These are phyloP conservation scores for Rachycentron canadum DNA, from an alignment of 2,797 vertebrate species.

Conservation along the genomic window DNA sequence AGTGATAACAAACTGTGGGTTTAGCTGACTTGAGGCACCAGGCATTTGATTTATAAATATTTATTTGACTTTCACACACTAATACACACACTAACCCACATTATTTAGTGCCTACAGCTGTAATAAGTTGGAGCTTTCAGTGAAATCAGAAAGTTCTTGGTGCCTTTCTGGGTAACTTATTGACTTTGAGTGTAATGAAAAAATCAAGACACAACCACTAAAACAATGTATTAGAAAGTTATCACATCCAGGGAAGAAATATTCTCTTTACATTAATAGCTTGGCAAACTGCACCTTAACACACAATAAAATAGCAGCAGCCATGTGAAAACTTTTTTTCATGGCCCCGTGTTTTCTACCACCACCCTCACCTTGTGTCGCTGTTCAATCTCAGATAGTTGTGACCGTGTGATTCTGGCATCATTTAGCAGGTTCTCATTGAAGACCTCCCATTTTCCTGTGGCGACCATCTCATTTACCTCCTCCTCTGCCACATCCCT, in stretches of 20 bases:
- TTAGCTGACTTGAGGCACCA: background rate
- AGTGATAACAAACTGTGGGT: background rate
- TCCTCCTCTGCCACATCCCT: slow-evolving; percentile 91
- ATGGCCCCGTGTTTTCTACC: background rate
- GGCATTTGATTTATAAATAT: background rate
- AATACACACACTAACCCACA: too few species aligned
- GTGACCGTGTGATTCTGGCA: slow-evolving; percentile 90
- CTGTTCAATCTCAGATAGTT: slow-evolving; percentile 95
- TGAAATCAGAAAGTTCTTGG: background rate
- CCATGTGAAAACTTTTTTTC: background rate
- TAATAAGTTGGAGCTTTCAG: background rate
- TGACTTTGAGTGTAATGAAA: background rate
- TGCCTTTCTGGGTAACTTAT: background rate
- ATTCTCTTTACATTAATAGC: background rate
- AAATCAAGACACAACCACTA: background rate
- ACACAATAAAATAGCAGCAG: background rate
- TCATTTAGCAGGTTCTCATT: slow-evolving; percentile 95
- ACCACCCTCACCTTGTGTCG: slow-evolving; percentile 85
- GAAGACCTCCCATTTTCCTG: slow-evolving; percentile 96
- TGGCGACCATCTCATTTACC: slow-evolving; percentile 92
- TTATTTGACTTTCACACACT: slow-evolving; percentile 2
- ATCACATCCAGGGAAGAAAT: background rate
- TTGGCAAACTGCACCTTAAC: background rate
- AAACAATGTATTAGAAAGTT: background rate
- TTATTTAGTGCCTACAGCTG: background rate